Conservation (phyloP, 2,113 vertebrate species). For the Sceloporus tristichus region DNA sequence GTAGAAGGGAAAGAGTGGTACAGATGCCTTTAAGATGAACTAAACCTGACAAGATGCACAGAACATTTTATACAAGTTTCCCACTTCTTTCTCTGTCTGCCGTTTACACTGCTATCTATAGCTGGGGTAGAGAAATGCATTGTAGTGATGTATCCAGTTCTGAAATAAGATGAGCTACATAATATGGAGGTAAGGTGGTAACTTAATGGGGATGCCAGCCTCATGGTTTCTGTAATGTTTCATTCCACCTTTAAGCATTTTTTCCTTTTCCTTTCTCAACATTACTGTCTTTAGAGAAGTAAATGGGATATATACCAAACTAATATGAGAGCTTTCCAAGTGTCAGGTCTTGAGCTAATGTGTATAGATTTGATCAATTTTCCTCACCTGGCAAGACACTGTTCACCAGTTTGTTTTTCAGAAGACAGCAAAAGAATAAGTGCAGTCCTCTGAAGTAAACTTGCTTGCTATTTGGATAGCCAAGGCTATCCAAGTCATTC, state of each 20-base stretch:
- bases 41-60: background rate
- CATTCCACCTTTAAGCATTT: slow-evolving; percentile 14
- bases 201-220: background rate
- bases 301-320: slow-evolving; percentile 37
- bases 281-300: slow-evolving; percentile 42
- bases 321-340: background rate
- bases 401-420: slow-evolving; percentile 59
- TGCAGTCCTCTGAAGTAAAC: slow-evolving; percentile 42
- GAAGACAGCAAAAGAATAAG: slow-evolving; percentile 53
- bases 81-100: background rate
- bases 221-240: background rate
- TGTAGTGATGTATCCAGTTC: background rate
- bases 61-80: background rate
- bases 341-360: background rate
- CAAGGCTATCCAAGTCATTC: slow-evolving; percentile 44
- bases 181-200: background rate
- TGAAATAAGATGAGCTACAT: background rate
- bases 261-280: background rate
- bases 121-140: background rate
- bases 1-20: background rate
- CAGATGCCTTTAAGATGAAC: background rate
- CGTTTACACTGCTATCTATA: background rate
- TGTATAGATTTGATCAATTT: too few species aligned
- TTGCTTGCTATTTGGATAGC: slow-evolving; percentile 61
- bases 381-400: background rate